Evolutionary conservation across 2,113 vertebrate genomes (phyloP).

Genomic region (Mormoops blainvillei): DNA sequence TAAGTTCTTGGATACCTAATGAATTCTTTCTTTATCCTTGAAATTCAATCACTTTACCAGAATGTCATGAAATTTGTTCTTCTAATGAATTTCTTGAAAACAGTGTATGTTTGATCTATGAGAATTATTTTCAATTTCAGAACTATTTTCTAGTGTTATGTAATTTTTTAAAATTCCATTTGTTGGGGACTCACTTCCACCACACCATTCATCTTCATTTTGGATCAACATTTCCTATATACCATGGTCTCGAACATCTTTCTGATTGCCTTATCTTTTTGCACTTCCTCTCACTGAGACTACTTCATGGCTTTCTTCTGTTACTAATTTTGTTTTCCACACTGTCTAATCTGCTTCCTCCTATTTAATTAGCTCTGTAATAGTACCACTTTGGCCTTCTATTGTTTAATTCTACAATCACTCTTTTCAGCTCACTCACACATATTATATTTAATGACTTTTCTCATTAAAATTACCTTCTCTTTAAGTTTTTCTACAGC

Average conservation of each 20-base stretch:
- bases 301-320: neutral
- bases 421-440: neutral
- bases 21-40: constrained; percentile 65
- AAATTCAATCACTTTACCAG: constrained; percentile 63
- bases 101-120: constrained; percentile 1
- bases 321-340: neutral
- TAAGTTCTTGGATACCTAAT: constrained; percentile 55
- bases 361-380: neutral
- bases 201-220: neutral
- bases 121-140: neutral
- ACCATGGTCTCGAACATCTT: neutral
- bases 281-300: neutral
- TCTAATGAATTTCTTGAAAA: constrained; percentile 44
- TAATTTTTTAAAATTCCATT: neutral
- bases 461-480: neutral
- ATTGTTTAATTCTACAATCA: neutral
- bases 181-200: neutral
- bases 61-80: neutral
- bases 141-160: neutral
- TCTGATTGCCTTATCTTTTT: neutral
- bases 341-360: neutral
- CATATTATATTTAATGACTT: neutral
- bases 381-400: neutral
- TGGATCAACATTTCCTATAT: neutral
- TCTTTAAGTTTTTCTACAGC: neutral